These are phyloP conservation scores for Syndactyla subalaris DNA, from an alignment of 2,797 vertebrate genomes.

Conservation along the genomic window DNA sequence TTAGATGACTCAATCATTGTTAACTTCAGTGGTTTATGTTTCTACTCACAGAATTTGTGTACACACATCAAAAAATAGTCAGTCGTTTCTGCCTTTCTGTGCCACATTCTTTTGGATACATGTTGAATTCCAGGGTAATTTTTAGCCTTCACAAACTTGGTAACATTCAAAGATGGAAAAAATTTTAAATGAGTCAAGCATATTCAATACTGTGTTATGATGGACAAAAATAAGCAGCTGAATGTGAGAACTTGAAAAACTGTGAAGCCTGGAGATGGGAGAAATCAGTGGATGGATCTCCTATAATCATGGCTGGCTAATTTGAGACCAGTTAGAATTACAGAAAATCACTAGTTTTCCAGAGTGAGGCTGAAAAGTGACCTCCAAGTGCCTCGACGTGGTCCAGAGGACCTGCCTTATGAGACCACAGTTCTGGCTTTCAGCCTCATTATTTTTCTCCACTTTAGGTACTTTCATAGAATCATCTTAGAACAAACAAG, in stretches of 20 bases:
- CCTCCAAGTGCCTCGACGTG: neutral
- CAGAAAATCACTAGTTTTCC: neutral
- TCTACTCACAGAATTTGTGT: neutral
- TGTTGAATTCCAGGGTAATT: neutral
- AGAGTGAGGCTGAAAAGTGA: neutral
- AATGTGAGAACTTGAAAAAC: neutral
- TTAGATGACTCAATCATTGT: neutral
- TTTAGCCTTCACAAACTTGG: neutral
- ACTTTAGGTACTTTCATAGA: neutral
- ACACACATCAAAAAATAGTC: neutral
- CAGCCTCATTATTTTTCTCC: neutral
- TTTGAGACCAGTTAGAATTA: neutral
- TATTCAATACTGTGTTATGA: neutral
- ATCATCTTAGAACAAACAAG: neutral
- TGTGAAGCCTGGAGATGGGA: neutral
- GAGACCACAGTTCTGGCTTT: neutral
- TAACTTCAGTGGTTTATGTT: neutral
- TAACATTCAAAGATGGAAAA: neutral
- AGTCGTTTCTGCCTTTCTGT: neutral
- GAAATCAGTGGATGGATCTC: neutral
- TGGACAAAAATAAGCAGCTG: neutral
- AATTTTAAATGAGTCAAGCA: neutral
- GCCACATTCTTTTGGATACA: neutral
- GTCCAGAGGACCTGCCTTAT: neutral
- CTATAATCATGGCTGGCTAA: neutral